These are phyloP conservation scores for Empidonax alnorum DNA, from an alignment of 2,113 vertebrate species.

Conservation along the genomic window DNA sequence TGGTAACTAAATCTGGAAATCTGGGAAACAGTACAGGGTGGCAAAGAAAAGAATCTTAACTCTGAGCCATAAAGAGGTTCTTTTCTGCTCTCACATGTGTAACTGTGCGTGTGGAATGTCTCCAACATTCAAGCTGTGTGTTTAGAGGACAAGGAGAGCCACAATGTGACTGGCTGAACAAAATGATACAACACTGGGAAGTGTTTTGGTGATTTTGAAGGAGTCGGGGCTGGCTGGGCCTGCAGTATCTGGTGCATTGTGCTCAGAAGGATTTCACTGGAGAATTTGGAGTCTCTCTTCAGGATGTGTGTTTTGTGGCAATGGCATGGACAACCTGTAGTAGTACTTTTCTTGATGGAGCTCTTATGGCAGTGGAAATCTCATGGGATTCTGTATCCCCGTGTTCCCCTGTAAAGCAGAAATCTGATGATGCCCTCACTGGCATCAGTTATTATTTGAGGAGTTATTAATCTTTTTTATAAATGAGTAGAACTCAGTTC, in stretches of 20 bases:
- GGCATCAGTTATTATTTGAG: not conserved
- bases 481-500: not conserved
- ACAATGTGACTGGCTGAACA: not conserved
- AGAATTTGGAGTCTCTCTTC: not conserved
- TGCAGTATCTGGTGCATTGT: not conserved
- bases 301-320: not conserved
- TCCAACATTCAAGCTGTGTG: not conserved
- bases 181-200: not conserved
- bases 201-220: not conserved
- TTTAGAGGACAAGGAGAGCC: not conserved
- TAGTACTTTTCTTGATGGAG: not conserved
- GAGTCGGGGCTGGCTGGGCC: not conserved
- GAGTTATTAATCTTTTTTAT: not conserved
- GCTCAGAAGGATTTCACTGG: not conserved
- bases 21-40: not conserved
- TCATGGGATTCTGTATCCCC: not conserved
- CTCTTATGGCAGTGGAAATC: not conserved
- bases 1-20: not conserved
- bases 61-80: not conserved
- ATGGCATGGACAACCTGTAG: not conserved
- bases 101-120: not conserved
- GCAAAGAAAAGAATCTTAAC: not conserved
- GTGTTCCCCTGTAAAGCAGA: not conserved
- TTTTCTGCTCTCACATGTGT: not conserved
- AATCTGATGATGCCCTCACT: not conserved